Evolutionary conservation across 2,113 vertebrate species (phyloP).

Genomic region (Xiphophorus maculatus): DNA sequence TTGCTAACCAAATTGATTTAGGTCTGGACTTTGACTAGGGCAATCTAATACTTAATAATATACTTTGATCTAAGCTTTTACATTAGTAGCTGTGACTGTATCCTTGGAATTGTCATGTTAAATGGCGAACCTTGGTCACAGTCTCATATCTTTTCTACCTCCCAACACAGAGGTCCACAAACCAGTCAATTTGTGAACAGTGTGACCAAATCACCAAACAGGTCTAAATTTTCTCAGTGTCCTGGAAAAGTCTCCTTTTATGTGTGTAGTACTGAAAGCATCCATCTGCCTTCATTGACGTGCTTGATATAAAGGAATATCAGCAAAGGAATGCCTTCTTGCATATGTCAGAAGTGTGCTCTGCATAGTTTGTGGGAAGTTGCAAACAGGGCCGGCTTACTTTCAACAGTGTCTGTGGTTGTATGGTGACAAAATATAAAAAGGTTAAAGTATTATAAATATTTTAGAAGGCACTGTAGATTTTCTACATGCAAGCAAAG

Average conservation of each 20-base stretch:
- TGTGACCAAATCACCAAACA: no score
- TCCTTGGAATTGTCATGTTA: neutral
- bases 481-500: slow-evolving; percentile 36
- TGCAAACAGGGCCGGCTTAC: neutral
- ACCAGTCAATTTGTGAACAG: neutral
- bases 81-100: neutral
- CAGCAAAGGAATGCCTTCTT: neutral
- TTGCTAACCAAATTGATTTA: neutral
- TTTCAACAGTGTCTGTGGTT: neutral
- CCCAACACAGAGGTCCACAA: neutral
- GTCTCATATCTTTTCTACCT: neutral
- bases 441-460: neutral
- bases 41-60: neutral
- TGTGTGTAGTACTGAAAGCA: neutral
- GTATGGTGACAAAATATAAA: neutral
- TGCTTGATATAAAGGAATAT: neutral
- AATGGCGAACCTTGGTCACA: neutral
- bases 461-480: slow-evolving; percentile 4
- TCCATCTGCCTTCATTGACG: neutral
- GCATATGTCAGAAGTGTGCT: no score
- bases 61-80: neutral
- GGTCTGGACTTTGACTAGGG: neutral
- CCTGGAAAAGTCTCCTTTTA: no score
- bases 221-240: no score
- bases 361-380: neutral